Evolutionary conservation across 1,140 invertebrate species (phyloP).

Genomic region (Cheumatopsyche charites): DNA sequence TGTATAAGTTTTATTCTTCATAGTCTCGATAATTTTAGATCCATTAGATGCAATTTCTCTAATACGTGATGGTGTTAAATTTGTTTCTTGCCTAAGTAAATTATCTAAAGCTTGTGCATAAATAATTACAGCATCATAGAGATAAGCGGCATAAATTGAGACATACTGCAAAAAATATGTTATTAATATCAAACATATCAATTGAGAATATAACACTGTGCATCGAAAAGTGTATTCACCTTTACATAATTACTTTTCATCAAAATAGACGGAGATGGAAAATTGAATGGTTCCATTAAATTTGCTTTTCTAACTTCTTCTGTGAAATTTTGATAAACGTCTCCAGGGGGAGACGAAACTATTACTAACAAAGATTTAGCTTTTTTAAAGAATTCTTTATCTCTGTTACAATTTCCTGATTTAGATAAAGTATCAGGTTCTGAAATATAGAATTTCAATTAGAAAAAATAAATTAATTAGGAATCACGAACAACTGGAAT

Average conservation of each 20-base stretch:
- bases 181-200: background rate
- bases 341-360: slow-evolving; percentile 78
- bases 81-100: slow-evolving; percentile 68
- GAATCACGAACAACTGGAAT: background rate
- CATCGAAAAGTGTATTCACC: slow-evolving; percentile 54
- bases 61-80: slow-evolving; percentile 67
- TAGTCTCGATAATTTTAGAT: slow-evolving; percentile 77
- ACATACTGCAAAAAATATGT: slow-evolving; percentile 70
- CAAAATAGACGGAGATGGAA: slow-evolving; percentile 66
- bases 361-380: slow-evolving; percentile 85
- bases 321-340: slow-evolving; percentile 77
- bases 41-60: slow-evolving; percentile 77
- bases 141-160: slow-evolving; percentile 91
- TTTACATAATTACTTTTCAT: slow-evolving; percentile 63
- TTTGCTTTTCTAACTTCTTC: slow-evolving; percentile 79
- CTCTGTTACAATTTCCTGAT: slow-evolving; percentile 66
- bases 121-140: slow-evolving; percentile 93
- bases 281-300: slow-evolving; percentile 75
- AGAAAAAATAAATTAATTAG: background rate
- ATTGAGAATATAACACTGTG: too few relatives aligned
- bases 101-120: slow-evolving; percentile 87
- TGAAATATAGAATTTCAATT: slow-evolving; percentile 27
- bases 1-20: slow-evolving; percentile 75
- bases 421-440: slow-evolving; percentile 63
- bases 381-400: slow-evolving; percentile 70